A percentile compares a stretch with the other conserved stretches of the same genome.
These are phyloP conservation scores for Eupsittula cactorum DNA, from an alignment of 2,113 vertebrate species.

Conservation along the genomic window DNA sequence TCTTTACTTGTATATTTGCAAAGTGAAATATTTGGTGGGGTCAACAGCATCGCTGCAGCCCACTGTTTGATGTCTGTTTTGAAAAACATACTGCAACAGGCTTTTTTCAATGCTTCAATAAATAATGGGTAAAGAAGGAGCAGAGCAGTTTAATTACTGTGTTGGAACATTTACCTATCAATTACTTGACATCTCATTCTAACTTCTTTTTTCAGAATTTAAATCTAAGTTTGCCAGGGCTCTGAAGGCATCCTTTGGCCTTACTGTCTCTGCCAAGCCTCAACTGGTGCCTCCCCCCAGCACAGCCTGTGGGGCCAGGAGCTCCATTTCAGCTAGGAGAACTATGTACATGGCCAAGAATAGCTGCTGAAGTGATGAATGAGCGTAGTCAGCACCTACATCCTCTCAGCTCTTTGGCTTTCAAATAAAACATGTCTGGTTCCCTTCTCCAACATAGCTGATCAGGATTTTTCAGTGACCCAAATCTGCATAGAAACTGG, in stretches of 20 bases:
- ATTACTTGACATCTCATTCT: background rate
- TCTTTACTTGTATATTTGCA: background rate
- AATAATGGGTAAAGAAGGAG: background rate
- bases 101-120: background rate
- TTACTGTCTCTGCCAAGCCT: background rate
- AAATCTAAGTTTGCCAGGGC: background rate
- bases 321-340: background rate
- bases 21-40: background rate
- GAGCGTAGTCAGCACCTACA: background rate
- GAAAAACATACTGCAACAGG: background rate
- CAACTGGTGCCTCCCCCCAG: background rate
- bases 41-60: background rate
- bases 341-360: background rate
- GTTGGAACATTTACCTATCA: background rate
- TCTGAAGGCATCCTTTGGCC: accelerated
- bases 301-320: background rate
- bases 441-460: background rate
- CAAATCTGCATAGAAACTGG: background rate
- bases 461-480: background rate
- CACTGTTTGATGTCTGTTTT: background rate
- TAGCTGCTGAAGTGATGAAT: background rate
- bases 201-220: background rate
- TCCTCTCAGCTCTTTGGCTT: background rate
- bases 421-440: background rate
- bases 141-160: background rate